These are phyloP conservation scores for Euleptes europaea DNA, from an alignment of 2,113 vertebrate genomes.

Conservation along the genomic window DNA sequence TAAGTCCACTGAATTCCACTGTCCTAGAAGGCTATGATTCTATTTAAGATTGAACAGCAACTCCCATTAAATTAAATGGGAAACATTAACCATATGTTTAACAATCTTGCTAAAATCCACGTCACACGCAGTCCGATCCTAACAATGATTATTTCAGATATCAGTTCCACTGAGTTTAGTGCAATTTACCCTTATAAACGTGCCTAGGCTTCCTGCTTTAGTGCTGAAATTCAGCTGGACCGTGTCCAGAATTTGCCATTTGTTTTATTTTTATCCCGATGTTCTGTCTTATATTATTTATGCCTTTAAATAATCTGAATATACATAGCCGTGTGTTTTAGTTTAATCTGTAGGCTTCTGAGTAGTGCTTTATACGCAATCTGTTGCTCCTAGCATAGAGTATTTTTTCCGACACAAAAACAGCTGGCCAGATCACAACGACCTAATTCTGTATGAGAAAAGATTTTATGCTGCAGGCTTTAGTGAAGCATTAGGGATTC, in stretches of 20 bases:
- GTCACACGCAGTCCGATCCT: background rate
- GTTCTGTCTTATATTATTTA: constrained; percentile 37
- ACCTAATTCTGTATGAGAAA: constrained; percentile 14
- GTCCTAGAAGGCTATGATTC: too few relatives aligned
- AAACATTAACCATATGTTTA: background rate
- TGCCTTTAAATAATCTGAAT: constrained; percentile 22
- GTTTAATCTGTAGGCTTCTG: constrained; percentile 19
- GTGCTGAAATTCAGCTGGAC: background rate
- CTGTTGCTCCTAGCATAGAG: background rate
- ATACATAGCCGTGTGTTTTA: constrained; percentile 1
- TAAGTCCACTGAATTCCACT: too few relatives aligned
- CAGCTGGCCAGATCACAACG: constrained; percentile 6
- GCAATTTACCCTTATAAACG: background rate
- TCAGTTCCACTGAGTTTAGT: background rate
- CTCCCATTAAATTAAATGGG: background rate
- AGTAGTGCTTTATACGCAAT: constrained; percentile 6
- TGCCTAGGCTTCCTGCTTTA: background rate
- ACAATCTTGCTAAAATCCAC: background rate
- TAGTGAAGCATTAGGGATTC: background rate
- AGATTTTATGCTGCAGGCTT: background rate
- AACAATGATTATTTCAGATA: background rate
- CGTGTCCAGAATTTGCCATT: constrained; percentile 39
- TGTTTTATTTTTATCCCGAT: constrained; percentile 44
- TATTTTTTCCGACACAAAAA: background rate
- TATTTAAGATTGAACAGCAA: background rate